Evolutionary conservation across 1,140 invertebrate genomes (phyloP).

Genomic region (Laupala kohalensis): DNA sequence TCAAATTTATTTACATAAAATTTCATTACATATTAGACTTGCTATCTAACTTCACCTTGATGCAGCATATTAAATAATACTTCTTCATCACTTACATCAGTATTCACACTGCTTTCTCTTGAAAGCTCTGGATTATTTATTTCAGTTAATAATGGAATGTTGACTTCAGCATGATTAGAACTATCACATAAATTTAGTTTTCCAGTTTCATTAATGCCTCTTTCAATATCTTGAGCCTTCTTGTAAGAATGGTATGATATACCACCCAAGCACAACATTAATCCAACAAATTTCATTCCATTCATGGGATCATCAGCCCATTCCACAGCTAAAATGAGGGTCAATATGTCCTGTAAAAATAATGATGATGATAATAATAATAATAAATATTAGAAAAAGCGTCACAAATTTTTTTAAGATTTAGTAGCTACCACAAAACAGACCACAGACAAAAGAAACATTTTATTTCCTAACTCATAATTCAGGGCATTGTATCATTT

Average conservation of each 20-base stretch:
- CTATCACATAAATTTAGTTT: background rate
- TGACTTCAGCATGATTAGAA: background rate
- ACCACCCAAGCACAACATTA: constrained; percentile 76
- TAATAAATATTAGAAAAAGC: background rate
- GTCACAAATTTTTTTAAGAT: background rate
- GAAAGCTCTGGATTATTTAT: background rate
- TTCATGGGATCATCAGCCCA: constrained; percentile 76
- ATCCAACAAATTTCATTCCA: constrained; percentile 67
- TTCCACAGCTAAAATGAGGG: constrained; percentile 69
- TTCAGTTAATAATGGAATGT: background rate
- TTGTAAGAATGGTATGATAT: constrained; percentile 76
- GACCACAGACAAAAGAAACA: background rate
- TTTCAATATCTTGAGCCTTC: constrained; percentile 33
- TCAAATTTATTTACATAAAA: too few species aligned
- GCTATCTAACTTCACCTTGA: background rate
- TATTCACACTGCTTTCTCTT: background rate
- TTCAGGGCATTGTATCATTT: background rate
- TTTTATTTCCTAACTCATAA: background rate
- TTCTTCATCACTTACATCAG: background rate
- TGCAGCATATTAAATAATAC: background rate
- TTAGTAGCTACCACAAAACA: background rate
- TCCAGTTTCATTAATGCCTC: background rate
- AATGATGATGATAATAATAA: background rate
- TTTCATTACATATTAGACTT: too few species aligned
- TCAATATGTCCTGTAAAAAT: constrained; percentile 73